A percentile compares a stretch with the other conserved stretches of the same genome.
Conservation (phyloP, 2,888 invertebrate species). For the Diachrysia chrysitis region DNA sequence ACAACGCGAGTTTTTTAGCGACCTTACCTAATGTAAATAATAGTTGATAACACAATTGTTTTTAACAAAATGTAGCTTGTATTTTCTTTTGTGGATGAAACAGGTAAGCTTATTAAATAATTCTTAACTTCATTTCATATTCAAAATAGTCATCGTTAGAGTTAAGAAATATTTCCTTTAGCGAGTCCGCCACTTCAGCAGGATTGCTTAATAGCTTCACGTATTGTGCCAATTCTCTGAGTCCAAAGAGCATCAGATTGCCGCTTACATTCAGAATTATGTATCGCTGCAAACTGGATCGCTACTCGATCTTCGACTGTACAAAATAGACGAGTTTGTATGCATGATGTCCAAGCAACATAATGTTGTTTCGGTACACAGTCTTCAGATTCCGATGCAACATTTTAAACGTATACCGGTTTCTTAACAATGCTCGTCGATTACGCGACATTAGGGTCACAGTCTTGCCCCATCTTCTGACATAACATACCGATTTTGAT, state of each 20-base stretch:
- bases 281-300: conserved; percentile 73
- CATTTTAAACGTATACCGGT: conserved; percentile 53
- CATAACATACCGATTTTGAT: conserved; percentile 65
- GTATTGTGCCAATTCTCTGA: conserved; percentile 66
- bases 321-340: conserved; percentile 49
- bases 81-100: too few relatives aligned
- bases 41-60: background rate
- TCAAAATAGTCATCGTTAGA: conserved; percentile 20
- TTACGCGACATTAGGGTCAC: conserved; percentile 65
- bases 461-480: conserved; percentile 57
- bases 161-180: conserved; percentile 41
- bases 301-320: conserved; percentile 58
- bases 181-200: conserved; percentile 44
- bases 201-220: conserved; percentile 72
- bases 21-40: background rate
- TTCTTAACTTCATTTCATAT: background rate
- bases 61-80: background rate
- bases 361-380: conserved; percentile 39
- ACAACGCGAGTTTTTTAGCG: background rate
- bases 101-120: too few relatives aligned
- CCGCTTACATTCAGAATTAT: conserved; percentile 70
- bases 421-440: conserved; percentile 56
- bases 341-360: conserved; percentile 47
- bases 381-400: conserved; percentile 38
- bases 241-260: conserved; percentile 80